These are phyloP conservation scores for Mesoclemmys tuberculata DNA, from an alignment of 2,113 vertebrate species.

Conservation along the genomic window DNA sequence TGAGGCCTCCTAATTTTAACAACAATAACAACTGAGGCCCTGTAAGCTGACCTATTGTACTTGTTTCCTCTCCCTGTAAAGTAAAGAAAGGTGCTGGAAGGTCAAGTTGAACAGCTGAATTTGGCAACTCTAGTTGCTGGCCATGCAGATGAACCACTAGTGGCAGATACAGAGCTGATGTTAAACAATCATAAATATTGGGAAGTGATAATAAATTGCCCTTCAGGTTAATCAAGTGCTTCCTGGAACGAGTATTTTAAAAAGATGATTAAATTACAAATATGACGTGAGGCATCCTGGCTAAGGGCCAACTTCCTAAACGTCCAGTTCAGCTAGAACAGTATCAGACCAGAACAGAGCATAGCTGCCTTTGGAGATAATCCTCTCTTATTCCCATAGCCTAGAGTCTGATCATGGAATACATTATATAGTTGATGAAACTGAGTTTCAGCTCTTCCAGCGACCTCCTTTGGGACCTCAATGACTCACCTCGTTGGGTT, in stretches of 20 bases:
- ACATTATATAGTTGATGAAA: conserved; percentile 5
- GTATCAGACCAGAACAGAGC: fast-evolving
- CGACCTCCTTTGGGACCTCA: neutral
- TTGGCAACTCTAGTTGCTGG: conserved; percentile 64
- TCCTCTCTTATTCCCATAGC: neutral
- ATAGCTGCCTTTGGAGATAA: neutral
- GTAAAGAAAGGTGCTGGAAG: neutral
- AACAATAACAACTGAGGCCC: neutral
- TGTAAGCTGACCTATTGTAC: neutral
- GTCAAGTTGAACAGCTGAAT: conserved; percentile 46
- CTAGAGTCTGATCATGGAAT: neutral
- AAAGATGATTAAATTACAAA: neutral
- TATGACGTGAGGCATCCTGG: neutral
- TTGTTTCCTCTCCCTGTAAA: neutral
- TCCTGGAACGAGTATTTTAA: conserved; percentile 14
- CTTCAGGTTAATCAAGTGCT: conserved; percentile 42
- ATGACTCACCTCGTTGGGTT: conserved; percentile 56
- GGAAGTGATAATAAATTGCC: conserved; percentile 38
- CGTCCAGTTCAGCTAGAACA: neutral
- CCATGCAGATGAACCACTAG: conserved; percentile 47
- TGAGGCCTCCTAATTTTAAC: neutral
- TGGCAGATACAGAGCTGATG: conserved; percentile 64
- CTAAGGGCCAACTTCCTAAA: neutral
- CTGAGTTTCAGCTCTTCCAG: conserved; percentile 31
- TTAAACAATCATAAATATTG: neutral